A percentile compares a stretch with the other conserved stretches of the same genome.
phyloP scores from a whole-genome alignment of 2,797 vertebrate species.

The Leucoraja ocellata region DNA sequence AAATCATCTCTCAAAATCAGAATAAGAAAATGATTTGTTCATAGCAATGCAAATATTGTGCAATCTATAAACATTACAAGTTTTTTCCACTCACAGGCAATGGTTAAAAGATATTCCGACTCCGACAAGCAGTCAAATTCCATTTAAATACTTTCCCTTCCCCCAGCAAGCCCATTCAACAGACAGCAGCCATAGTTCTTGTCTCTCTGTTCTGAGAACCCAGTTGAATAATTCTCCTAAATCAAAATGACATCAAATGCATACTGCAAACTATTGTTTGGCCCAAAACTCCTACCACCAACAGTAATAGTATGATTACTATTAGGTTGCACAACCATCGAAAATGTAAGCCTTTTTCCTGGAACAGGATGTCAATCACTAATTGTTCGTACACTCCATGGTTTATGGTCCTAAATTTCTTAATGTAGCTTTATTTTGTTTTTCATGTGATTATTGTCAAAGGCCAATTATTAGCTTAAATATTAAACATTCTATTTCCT shows the following conservation, averaged over 20 bases:
- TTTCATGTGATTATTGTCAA: conserved; percentile 6
- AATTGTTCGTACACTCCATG: neutral
- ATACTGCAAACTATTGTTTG: conserved; percentile 40
- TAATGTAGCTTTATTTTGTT: neutral
- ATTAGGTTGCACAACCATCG: conserved; percentile 44
- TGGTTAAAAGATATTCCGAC: neutral
- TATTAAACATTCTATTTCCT: conserved; percentile 4
- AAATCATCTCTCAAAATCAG: neutral
- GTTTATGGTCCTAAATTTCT: neutral
- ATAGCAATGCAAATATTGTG: neutral
- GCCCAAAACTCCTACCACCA: conserved; percentile 41
- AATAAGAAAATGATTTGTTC: neutral
- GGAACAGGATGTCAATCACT: conserved; percentile 44
- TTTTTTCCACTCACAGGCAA: neutral
- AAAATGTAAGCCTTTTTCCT: conserved; percentile 36
- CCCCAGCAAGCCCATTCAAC: conserved; percentile 37
- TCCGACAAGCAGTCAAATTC: neutral
- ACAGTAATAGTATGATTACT: conserved; percentile 46
- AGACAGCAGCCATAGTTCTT: conserved; percentile 31
- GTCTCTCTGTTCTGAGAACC: conserved; percentile 40
- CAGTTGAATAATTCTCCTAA: conserved; percentile 44
- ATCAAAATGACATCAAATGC: conserved; percentile 46
- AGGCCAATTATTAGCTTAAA: neutral
- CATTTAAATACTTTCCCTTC: neutral
- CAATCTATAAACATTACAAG: neutral